Evolutionary conservation across 2,113 vertebrate species (phyloP).

Genomic region (Xenopus tropicalis): DNA sequence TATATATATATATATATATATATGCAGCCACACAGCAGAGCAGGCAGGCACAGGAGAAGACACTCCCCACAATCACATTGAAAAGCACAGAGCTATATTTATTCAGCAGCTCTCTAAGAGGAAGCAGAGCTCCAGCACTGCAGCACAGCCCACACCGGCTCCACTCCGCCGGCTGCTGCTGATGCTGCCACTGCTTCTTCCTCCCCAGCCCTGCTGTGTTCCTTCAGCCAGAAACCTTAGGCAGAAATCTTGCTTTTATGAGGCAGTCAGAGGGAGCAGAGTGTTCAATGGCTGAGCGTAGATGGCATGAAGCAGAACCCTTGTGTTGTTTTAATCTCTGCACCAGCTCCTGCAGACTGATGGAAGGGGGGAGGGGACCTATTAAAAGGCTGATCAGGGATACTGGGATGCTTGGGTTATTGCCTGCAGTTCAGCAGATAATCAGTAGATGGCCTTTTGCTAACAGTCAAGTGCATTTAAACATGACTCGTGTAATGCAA

Average conservation of each 20-base stretch:
- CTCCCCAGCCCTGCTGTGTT: not conserved
- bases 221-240: not conserved
- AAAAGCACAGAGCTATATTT: conserved; percentile 30
- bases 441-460: conserved; percentile 25
- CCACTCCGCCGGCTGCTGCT: not conserved
- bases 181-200: too few species aligned
- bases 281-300: not conserved
- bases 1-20: conserved; percentile 36
- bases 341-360: conserved; percentile 43
- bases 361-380: conserved; percentile 31
- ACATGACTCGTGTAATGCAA: not conserved
- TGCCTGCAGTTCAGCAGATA: conserved; percentile 18
- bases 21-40: conserved; percentile 30
- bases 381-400: conserved; percentile 44
- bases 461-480: conserved; percentile 3
- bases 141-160: conserved; percentile 18
- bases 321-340: conserved; percentile 40
- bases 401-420: conserved; percentile 29
- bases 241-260: not conserved
- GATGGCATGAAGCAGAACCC: conserved; percentile 21
- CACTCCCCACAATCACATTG: conserved; percentile 35
- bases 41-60: conserved; percentile 31
- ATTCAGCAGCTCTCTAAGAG: conserved; percentile 30
- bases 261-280: not conserved
- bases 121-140: conserved; percentile 31